phyloP scores from a whole-genome alignment of 2,797 vertebrate genomes.

The Pygocentrus nattereri region DNA sequence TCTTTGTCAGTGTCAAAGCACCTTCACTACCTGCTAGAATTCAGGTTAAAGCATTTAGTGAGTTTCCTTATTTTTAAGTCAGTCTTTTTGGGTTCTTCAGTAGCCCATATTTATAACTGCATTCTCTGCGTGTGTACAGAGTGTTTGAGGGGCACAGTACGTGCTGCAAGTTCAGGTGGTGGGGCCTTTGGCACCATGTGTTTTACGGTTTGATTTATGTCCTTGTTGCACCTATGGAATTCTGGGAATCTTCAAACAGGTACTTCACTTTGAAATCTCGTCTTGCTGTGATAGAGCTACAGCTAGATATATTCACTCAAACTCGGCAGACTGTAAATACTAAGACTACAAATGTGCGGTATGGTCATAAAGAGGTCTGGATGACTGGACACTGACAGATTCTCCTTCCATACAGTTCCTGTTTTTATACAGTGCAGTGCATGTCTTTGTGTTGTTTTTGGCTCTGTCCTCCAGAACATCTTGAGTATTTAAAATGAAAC shows the following conservation, averaged over 20 bases:
- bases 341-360: conserved; percentile 67
- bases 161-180: conserved; percentile 17
- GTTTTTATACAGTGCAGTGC: background rate
- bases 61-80: background rate
- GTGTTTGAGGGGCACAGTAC: background rate
- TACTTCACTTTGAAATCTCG: conserved; percentile 82
- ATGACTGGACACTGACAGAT: background rate
- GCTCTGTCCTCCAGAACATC: no score
- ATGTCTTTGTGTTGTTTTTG: background rate
- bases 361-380: background rate
- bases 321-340: conserved; percentile 75
- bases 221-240: conserved; percentile 76
- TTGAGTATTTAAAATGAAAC: background rate
- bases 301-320: conserved; percentile 79
- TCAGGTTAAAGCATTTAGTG: conserved; percentile 24
- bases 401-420: background rate
- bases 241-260: conserved; percentile 82
- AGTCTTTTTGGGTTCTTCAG: background rate
- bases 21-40: conserved; percentile 7
- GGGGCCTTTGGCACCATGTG: conserved; percentile 73
- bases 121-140: conserved; percentile 66
- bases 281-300: conserved; percentile 72
- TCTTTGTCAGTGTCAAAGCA: conserved; percentile 44
- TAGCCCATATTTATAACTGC: background rate
- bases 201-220: conserved; percentile 76